These are phyloP conservation scores for Dolichoris vasculosae DNA, from an alignment of 1,140 invertebrate genomes.

Conservation along the genomic window DNA sequence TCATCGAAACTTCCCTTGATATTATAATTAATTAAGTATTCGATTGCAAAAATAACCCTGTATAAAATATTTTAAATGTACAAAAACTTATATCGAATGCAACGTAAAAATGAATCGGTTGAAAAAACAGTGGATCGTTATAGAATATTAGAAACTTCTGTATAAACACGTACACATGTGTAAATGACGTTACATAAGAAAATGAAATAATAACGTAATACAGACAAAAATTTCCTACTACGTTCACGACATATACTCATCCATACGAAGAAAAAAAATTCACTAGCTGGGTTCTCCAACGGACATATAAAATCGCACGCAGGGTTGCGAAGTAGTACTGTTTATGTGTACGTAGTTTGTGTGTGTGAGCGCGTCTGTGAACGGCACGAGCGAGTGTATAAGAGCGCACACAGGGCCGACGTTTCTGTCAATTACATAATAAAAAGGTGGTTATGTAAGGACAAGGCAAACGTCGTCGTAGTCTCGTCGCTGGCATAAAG, in stretches of 20 bases:
- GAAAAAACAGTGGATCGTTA: background rate
- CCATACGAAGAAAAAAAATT: background rate
- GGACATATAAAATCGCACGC: background rate
- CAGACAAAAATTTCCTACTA: background rate
- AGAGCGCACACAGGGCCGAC: conserved; percentile 35
- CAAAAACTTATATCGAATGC: background rate
- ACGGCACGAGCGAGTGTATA: background rate
- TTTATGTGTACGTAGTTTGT: background rate
- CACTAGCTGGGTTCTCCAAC: background rate
- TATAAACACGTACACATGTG: background rate
- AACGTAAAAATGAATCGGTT: background rate
- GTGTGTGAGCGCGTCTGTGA: too few relatives aligned
- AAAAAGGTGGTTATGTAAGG: conserved; percentile 71
- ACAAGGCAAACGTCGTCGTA: conserved; percentile 66
- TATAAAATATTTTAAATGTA: background rate
- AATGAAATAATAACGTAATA: background rate
- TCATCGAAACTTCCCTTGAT: background rate
- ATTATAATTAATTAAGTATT: background rate
- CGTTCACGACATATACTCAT: background rate
- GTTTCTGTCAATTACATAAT: conserved; percentile 73
- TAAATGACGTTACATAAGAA: conserved; percentile 21
- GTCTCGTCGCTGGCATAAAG: conserved; percentile 25
- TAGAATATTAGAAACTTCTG: background rate
- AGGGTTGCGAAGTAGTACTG: background rate
- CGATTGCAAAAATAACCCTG: background rate